phyloP scores from a whole-genome alignment of 2,797 vertebrate genomes.

The Spondyliosoma cantharus region DNA sequence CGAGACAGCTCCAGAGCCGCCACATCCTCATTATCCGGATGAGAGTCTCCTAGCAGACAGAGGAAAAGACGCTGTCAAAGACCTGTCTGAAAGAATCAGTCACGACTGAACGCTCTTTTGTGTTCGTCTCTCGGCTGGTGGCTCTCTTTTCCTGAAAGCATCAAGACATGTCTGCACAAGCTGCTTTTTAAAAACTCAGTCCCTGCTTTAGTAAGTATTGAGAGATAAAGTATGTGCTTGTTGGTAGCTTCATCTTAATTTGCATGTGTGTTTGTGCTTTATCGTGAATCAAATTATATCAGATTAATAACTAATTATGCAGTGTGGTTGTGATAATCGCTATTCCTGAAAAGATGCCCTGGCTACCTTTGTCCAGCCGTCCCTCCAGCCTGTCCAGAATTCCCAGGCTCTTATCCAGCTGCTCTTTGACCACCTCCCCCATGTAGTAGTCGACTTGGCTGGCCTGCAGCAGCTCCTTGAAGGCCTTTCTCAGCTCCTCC shows the following conservation, averaged over 20 bases:
- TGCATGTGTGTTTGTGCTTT: not conserved
- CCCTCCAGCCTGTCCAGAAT: constrained; percentile 89
- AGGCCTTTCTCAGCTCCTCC: constrained; percentile 84
- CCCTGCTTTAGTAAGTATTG: not conserved
- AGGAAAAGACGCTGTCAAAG: constrained; percentile 45
- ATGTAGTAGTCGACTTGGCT: constrained; percentile 83
- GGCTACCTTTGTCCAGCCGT: constrained; percentile 85
- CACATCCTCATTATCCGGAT: constrained; percentile 78
- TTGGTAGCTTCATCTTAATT: not conserved
- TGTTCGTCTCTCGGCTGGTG: not conserved
- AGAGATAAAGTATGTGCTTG: not conserved
- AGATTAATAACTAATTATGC: not conserved
- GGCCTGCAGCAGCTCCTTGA: constrained; percentile 90
- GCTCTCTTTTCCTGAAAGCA: not conserved
- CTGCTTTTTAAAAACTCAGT: not conserved
- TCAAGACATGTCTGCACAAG: not conserved
- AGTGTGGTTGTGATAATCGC: not conserved
- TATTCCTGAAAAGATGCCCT: not conserved
- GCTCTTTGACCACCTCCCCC: constrained; percentile 87
- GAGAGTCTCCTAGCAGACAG: constrained; percentile 82
- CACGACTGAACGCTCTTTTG: constrained; percentile 24
- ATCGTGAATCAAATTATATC: not conserved
- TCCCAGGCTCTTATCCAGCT: constrained; percentile 88
- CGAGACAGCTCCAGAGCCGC: constrained; percentile 80
- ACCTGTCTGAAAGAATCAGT: constrained; percentile 44